Conservation (phyloP, 2,888 invertebrate species). For the Caenorhabditis angaria region DNA sequence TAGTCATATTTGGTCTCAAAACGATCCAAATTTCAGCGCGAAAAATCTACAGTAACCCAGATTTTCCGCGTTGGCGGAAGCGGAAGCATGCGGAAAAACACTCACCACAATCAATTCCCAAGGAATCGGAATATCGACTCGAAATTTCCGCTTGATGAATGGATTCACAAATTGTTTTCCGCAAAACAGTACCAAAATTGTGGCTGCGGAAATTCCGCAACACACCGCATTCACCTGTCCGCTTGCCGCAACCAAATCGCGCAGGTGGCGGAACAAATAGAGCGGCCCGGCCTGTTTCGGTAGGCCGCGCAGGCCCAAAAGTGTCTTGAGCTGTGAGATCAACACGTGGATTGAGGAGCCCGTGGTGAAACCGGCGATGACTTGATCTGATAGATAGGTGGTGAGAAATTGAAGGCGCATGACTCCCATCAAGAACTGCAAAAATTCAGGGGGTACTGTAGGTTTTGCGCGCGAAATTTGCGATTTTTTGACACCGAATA, state of each 20-base stretch:
- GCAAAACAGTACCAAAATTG: conserved; percentile 68
- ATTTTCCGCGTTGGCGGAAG: too few relatives aligned
- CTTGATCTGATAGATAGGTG: conserved; percentile 72
- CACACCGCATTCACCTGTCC: conserved; percentile 76
- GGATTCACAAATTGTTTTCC: conserved; percentile 75
- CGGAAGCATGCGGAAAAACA: not conserved
- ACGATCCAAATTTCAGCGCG: too few relatives aligned
- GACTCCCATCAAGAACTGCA: conserved; percentile 82
- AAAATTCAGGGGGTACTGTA: too few relatives aligned
- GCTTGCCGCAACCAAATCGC: conserved; percentile 78
- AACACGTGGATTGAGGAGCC: conserved; percentile 75
- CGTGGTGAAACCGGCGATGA: conserved; percentile 76
- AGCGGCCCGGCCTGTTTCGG: conserved; percentile 73
- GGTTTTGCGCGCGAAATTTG: not conserved
- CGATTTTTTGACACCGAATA: too few relatives aligned
- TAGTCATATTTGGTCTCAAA: too few relatives aligned
- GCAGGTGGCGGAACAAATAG: conserved; percentile 73
- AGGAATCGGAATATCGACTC: conserved; percentile 70
- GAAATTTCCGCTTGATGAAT: conserved; percentile 73
- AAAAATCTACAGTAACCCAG: too few relatives aligned
- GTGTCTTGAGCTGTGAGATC: conserved; percentile 74
- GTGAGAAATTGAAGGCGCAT: conserved; percentile 76
- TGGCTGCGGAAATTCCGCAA: conserved; percentile 76
- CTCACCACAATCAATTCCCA: conserved; percentile 72
- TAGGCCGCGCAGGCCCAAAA: conserved; percentile 73